Base-by-base conservation (phyloP, 2,888 invertebrate species). In the Escarpia spicata region DNA sequence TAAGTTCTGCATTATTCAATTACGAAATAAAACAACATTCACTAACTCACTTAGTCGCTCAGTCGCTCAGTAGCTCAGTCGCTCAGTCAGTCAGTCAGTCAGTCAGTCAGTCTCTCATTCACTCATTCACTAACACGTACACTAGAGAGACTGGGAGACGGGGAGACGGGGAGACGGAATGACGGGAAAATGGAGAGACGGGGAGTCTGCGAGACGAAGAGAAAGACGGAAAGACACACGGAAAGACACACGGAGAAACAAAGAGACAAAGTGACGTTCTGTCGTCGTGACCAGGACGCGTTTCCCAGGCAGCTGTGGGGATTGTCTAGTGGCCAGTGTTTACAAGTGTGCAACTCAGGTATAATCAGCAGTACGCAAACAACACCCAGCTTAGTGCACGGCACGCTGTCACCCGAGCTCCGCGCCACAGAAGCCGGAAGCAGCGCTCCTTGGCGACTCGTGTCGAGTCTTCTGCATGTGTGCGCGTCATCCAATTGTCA, bases 401-500 rank as follows among this genome's bases (percentile, higher is more conserved):
- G 75, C n/a, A 75, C 75, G 19, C 75, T 26, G 75, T 26, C 75
- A 75, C 75, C 75, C 75, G 75, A 75, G 19, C 75, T 15, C 75
- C 0, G 75, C 26, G 19, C 75, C 3, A 26, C 26, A 75, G 19
- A 2, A 75, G 75, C 75, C 75, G 75, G 75, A 75, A 75, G 75
- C 75, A 3, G 75, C 75, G 3, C 75, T n/a, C 75, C 75, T 75
- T 26, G 75, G 75, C 75, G 75, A 75, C 75, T 75, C 26, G 75
- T 75, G 75, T 75, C n/a, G 75, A 2, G 75, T 75, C 75, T 6
- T 52, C 52, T 52, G 52, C 52, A 9, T 52, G 52, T 52, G 75
- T 75, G 75, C n/a, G 75, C 75, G 75, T 75, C 75, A 26, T 75
- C 75, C 75, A 75, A 75, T 75, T 75, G 75, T 75, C 75, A 75